These are phyloP conservation scores for Caiman crocodilus DNA, from an alignment of 2,797 vertebrate species.

Conservation along the genomic window DNA sequence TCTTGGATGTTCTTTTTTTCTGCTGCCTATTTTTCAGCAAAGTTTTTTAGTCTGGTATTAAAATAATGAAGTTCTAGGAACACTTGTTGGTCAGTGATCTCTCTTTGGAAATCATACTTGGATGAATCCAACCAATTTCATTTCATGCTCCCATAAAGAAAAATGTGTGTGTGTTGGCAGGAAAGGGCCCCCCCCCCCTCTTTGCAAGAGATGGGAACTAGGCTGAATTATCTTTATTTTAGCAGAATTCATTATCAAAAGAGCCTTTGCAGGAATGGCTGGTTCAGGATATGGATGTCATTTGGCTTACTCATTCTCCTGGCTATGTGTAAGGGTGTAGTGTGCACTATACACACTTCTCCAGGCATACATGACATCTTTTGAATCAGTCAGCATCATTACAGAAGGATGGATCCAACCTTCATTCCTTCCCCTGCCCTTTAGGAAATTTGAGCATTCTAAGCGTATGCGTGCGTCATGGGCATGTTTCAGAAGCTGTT, in stretches of 20 bases:
- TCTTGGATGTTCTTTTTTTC: background rate
- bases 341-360: background rate
- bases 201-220: background rate
- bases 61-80: no score
- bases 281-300: background rate
- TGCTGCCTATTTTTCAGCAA: background rate
- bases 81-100: background rate
- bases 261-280: background rate
- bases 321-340: background rate
- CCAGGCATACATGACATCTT: background rate
- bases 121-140: background rate
- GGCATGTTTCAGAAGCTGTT: background rate
- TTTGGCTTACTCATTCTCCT: background rate
- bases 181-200: background rate
- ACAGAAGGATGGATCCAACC: background rate
- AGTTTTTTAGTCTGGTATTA: background rate
- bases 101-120: background rate
- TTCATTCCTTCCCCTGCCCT: background rate
- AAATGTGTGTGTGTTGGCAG: no score
- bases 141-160: background rate
- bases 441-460: no score
- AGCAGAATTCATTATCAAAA: background rate
- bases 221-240: background rate
- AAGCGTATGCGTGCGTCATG: no score
- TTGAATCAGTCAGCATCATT: background rate